Evolutionary conservation across 1,140 invertebrate species (phyloP).

Genomic region (Planococcus citri): DNA sequence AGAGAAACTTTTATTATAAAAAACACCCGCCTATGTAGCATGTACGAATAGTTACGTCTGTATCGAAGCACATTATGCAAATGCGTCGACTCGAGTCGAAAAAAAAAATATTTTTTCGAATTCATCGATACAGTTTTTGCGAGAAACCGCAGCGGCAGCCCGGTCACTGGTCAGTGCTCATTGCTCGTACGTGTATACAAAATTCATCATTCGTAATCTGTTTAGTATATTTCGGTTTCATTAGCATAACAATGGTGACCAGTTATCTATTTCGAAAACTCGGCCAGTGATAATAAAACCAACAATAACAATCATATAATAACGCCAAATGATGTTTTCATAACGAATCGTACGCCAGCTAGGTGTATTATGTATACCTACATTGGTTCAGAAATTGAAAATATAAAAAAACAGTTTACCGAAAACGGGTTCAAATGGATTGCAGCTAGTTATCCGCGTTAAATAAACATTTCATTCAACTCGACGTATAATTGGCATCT

Average conservation of each 20-base stretch:
- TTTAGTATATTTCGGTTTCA: not conserved
- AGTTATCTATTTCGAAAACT: slow-evolving; percentile 7
- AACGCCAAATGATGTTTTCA: not conserved
- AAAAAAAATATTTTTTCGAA: not conserved
- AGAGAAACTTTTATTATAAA: no score
- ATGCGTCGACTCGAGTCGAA: no score
- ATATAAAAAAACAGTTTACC: not conserved
- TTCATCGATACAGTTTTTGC: not conserved
- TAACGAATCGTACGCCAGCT: slow-evolving; percentile 7
- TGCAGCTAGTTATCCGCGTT: not conserved
- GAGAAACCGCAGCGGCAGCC: no score
- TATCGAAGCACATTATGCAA: no score
- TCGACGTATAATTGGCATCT: not conserved
- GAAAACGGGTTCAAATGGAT: not conserved
- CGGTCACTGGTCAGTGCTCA: no score
- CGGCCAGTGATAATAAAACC: not conserved
- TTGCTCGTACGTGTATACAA: not conserved
- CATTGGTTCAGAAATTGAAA: not conserved
- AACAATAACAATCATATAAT: not conserved
- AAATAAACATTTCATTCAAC: not conserved
- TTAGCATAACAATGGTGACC: not conserved
- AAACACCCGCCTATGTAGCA: no score
- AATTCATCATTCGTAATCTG: not conserved
- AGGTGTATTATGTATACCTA: no score
- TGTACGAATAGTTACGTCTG: no score